phyloP scores from a whole-genome alignment of 2,888 invertebrate species.

The Lapara coniferarum region DNA sequence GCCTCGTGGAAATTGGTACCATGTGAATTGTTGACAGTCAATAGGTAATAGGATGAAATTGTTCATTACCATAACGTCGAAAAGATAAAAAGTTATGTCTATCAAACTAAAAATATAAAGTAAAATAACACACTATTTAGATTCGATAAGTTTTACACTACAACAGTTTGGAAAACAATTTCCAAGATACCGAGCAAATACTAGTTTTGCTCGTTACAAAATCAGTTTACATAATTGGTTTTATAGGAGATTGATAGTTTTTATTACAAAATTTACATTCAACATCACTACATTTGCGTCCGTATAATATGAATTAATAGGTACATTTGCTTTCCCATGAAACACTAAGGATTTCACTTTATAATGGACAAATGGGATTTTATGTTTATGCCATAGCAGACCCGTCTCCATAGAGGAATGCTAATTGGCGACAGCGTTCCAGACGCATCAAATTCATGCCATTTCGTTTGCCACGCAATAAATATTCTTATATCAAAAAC shows the following conservation, averaged over 20 bases:
- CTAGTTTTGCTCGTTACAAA: too few species aligned
- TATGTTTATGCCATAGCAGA: conserved; percentile 49
- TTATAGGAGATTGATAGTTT: background rate
- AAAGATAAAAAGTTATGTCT: too few species aligned
- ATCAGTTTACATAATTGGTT: too few species aligned
- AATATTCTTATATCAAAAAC: conserved; percentile 36
- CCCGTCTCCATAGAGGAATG: conserved; percentile 56
- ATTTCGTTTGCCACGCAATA: conserved; percentile 31
- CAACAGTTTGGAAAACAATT: too few species aligned
- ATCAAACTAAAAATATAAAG: too few species aligned
- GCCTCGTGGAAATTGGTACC: conserved; percentile 26
- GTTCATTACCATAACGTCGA: background rate
- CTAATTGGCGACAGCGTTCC: conserved; percentile 59
- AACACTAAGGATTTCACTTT: conserved; percentile 33
- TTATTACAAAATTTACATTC: background rate
- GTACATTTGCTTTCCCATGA: conserved; percentile 37
- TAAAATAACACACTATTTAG: too few species aligned
- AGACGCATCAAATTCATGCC: conserved; percentile 52
- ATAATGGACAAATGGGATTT: conserved; percentile 45
- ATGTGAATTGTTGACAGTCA: background rate
- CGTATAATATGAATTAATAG: conserved; percentile 33
- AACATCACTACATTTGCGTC: conserved; percentile 2
- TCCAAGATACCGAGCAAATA: too few species aligned
- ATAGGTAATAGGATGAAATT: background rate
- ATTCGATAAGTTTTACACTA: too few species aligned